Evolutionary conservation across 2,797 vertebrate species (phyloP), one percentile per base, ranked within the genome.

Genomic region (Anguilla obscura): DNA sequence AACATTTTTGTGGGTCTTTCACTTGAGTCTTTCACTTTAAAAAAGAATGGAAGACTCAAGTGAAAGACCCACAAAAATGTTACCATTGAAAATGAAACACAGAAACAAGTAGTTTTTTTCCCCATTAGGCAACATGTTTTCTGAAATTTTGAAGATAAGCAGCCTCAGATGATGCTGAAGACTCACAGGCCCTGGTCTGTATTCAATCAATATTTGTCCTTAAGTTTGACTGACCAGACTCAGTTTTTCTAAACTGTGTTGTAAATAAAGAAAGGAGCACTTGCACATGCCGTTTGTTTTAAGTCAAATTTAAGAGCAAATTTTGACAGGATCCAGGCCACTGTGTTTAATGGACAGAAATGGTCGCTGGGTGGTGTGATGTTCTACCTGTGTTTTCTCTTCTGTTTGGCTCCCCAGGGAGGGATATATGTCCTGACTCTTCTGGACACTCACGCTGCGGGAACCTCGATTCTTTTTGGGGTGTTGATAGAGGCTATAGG

Each of bases 401-500:
- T 69, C 50, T 33, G 50, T 52, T 30, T 83, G 86, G 60, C n/a
- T 60, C 86, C 86, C 63, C 85, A 99, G 99, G 98, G 99, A 89
- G 99, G 99, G 80, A 99, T 99, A 89, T 99, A 99, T 0, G 95
- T 99, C 58, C 93, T 99, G 89, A 99, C 98, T 0, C 94, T 99
- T 30, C 94, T 99, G 91, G 99, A 99, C 91, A 98, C 96, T 48
- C 99, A 98, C 89, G 98, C 98, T 63, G 99, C 99, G 0, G 99
- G 99, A 58, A 99, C 99, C 0, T 98, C 99, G 0, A 99, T 99
- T 93, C 89, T 99, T 14, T 99, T 99, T 91, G 99, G 94, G 0
- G 99, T 99, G 88, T 93, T 99, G 89, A 96, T 99, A 91, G 99
- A 99, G 91, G 97, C 98, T 90, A 98, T 99, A 0, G 99, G 98